phyloP scores from a whole-genome alignment of 1,140 invertebrate species.

The Atta cephalotes region DNA sequence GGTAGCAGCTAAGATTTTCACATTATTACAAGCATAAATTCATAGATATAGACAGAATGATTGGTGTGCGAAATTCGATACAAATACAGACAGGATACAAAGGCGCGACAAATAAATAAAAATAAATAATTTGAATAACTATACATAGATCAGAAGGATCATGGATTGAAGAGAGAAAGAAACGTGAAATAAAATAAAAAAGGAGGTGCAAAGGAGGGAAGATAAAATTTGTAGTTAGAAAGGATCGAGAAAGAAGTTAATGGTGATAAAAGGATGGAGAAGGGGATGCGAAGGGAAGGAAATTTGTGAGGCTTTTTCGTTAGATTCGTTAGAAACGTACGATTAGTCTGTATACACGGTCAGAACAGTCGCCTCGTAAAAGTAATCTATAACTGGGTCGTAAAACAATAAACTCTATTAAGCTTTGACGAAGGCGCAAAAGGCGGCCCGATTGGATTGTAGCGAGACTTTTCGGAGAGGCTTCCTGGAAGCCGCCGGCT shows the following conservation, averaged over 20 bases:
- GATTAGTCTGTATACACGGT: constrained; percentile 52
- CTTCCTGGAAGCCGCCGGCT: constrained; percentile 58
- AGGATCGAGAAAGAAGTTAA: constrained; percentile 72
- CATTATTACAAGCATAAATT: background rate
- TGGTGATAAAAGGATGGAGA: constrained; percentile 28
- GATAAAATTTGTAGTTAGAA: constrained; percentile 68
- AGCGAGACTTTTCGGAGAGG: constrained; percentile 25
- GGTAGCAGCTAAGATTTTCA: constrained; percentile 49
- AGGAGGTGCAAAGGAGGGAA: background rate
- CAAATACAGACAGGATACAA: background rate
- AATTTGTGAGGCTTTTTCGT: constrained; percentile 78
- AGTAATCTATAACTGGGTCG: constrained; percentile 84
- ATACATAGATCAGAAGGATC: background rate
- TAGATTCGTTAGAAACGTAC: constrained; percentile 79
- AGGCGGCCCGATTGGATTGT: constrained; percentile 14
- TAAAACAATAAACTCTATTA: constrained; percentile 85
- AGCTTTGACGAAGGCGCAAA: constrained; percentile 71
- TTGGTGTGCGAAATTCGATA: constrained; percentile 24
- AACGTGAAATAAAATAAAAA: background rate
- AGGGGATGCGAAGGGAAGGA: background rate
- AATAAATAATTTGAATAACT: constrained; percentile 32
- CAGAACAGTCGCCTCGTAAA: constrained; percentile 77
- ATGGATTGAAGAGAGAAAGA: background rate
- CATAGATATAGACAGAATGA: background rate
- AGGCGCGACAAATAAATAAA: background rate